Evolutionary conservation across 2,113 vertebrate genomes (phyloP).

Genomic region (Gambusia holbrooki): DNA sequence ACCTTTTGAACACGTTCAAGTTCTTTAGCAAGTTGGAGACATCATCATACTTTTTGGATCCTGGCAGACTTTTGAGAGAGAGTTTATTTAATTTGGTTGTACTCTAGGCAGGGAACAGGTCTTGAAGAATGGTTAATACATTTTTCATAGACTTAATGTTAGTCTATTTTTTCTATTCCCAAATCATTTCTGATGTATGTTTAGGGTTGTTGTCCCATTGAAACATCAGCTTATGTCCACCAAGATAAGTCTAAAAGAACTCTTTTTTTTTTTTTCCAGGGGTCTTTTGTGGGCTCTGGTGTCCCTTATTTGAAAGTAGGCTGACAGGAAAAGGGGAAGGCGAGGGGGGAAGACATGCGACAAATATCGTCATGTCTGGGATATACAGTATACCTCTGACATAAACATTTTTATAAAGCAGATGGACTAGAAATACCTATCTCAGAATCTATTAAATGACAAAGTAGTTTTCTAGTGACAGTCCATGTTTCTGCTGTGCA

Average conservation of each 20-base stretch:
- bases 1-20: not conserved
- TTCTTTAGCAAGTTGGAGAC: not conserved
- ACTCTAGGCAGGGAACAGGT: no score
- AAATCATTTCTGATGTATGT: not conserved
- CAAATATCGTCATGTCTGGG: no score
- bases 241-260: no score
- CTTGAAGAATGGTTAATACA: no score
- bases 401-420: conserved; percentile 6
- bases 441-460: conserved; percentile 7
- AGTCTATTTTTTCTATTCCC: not conserved
- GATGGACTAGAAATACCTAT: not conserved
- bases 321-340: no score
- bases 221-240: not conserved
- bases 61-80: not conserved
- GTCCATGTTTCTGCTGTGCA: conserved; percentile 2
- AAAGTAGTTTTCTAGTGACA: not conserved
- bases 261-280: no score
- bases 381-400: not conserved
- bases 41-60: not conserved
- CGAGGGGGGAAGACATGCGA: no score
- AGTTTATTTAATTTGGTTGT: no score
- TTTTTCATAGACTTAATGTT: not conserved
- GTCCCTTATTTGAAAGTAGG: no score
- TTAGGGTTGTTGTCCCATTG: not conserved
- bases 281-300: no score